Evolutionary conservation across 1,140 invertebrate genomes (phyloP), one percentile per base, ranked within the genome.

Genomic region (Microplitis mediator): DNA sequence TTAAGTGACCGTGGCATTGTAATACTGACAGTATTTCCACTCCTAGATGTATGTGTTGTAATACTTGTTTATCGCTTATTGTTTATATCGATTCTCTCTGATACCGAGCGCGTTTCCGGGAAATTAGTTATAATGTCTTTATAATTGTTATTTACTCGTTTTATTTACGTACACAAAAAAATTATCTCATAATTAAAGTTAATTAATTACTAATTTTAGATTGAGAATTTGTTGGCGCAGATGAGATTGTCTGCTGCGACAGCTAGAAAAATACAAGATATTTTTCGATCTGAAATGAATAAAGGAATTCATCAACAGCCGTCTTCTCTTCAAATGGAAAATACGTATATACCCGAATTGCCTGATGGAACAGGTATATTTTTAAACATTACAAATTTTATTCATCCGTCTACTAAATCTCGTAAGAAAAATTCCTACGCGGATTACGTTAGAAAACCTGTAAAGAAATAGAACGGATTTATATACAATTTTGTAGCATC

Each of bases 291-390:
- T 13, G 91, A 92, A 83, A 89, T 93, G 85, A 85, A 90, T 68
- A 82, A 88, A 36, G 91, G 90, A 3, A 88, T 91, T 65, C 83
- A 86, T 62, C 87, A 90, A 75, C 85, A 88, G 58, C 75, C 85
- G 0, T 91, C 90, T 3, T 91, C 89, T 9, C 75, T 92, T 13
- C 89, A 90, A 70, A 92, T 92, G 91, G 90, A 90, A 75, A 92
- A 92, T 79, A 92, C 92, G 3, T 92, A 89, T 73, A 88, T 93
- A 39, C 88, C 91, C 6, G 87, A 90, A 77, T 80, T 92, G 32
- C 88, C 90, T 14, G 85, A 91, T 82, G 91, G 91, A 63, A 88
- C 88, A 77, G 91, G 91, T 91, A 74, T 74, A 68, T 45, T 69
- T 56, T 64, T 3, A 52, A 65, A 67, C 32, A 23, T 50, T 9